These are phyloP conservation scores for Bombus consobrinus DNA, from an alignment of 1,140 invertebrate species.

Conservation along the genomic window DNA sequence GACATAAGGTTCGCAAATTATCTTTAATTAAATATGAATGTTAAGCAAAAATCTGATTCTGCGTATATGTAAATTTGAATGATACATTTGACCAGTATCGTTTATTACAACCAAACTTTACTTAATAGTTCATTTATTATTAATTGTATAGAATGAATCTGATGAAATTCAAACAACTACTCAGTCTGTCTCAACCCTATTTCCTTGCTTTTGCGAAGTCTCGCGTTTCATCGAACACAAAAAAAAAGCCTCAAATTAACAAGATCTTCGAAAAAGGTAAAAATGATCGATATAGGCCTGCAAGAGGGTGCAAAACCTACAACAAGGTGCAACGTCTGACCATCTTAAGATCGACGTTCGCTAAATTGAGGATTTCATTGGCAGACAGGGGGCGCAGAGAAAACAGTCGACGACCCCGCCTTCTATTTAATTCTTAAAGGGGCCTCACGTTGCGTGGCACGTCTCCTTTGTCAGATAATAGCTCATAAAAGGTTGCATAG, in stretches of 20 bases:
- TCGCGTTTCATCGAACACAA: neutral
- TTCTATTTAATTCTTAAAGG: constrained; percentile 36
- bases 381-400: constrained; percentile 6
- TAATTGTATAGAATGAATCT: too few relatives aligned
- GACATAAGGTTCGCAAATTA: neutral
- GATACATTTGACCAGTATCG: too few relatives aligned
- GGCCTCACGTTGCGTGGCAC: neutral
- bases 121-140: too few relatives aligned
- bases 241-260: neutral
- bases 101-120: too few relatives aligned
- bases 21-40: neutral
- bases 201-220: neutral
- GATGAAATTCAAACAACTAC: neutral
- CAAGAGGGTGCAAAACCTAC: neutral
- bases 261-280: neutral
- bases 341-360: neutral
- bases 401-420: constrained; percentile 41
- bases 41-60: neutral
- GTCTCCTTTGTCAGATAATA: constrained; percentile 32
- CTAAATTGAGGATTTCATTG: constrained; percentile 24
- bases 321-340: neutral
- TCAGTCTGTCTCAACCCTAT: too few relatives aligned
- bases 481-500: constrained; percentile 47
- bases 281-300: neutral
- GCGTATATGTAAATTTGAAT: too few relatives aligned